phyloP scores from a whole-genome alignment of 2,888 invertebrate species.

The Cantharis rufa region DNA sequence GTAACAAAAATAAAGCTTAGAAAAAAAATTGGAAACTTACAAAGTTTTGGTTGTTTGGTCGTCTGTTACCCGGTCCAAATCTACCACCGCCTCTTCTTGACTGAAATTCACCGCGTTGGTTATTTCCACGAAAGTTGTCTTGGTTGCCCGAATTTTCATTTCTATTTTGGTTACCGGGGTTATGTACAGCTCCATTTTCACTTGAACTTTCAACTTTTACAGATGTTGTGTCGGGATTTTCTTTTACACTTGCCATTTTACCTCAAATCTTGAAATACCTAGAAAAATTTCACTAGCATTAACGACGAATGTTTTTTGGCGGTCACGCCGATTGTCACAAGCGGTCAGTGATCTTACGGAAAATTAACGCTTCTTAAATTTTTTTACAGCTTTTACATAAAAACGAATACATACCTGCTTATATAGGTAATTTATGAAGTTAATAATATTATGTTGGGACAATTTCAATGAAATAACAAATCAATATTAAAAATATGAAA shows the following conservation, averaged over 20 bases:
- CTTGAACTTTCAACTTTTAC: conserved; percentile 33
- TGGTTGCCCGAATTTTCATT: neutral
- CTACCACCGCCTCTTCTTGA: conserved; percentile 33
- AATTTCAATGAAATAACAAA: neutral
- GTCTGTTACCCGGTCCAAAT: conserved; percentile 47
- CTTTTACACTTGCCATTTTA: conserved; percentile 11
- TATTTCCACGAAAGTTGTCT: conserved; percentile 32
- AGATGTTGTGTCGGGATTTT: conserved; percentile 31
- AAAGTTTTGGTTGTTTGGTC: conserved; percentile 27
- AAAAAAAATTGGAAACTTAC: neutral
- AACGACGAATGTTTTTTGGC: neutral
- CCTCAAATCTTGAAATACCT: neutral
- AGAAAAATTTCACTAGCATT: neutral
- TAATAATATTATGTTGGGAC: neutral
- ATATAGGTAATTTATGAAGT: neutral
- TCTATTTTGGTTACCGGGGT: neutral
- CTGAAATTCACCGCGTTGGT: conserved; percentile 23
- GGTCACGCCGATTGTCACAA: neutral
- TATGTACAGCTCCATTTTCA: conserved; percentile 16
- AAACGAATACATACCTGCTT: neutral
- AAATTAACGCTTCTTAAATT: neutral
- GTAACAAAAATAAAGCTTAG: neutral
- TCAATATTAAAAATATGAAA: neutral
- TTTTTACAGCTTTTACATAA: neutral
- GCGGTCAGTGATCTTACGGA: neutral